A percentile compares a stretch with the other conserved stretches of the same genome.
Conservation (phyloP, 2,888 invertebrate species). For the Apoda limacodes region DNA sequence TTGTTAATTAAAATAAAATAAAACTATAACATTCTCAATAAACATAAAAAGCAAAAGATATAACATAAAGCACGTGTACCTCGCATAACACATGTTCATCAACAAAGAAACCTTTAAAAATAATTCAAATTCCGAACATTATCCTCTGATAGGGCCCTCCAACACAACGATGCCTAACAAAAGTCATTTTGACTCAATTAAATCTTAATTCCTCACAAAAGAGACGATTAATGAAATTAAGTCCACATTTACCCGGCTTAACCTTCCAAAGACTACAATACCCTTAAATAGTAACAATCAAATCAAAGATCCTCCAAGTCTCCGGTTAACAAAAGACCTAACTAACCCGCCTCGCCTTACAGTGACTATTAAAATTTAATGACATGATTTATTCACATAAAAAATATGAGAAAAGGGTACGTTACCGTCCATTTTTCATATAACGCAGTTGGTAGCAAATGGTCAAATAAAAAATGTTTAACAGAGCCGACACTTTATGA, state of each 20-base stretch:
- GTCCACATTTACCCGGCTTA: constrained; percentile 64
- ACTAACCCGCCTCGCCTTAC: constrained; percentile 54
- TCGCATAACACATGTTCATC: constrained; percentile 48
- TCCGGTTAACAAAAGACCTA: constrained; percentile 58
- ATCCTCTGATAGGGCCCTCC: constrained; percentile 31
- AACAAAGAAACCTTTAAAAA: constrained; percentile 47
- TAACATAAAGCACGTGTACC: constrained; percentile 39
- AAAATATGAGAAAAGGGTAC: constrained; percentile 61
- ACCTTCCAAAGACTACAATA: constrained; percentile 54
- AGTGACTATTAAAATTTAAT: constrained; percentile 70
- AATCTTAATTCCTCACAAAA: constrained; percentile 66
- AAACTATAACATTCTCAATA: too few species aligned
- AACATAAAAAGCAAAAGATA: constrained; percentile 26
- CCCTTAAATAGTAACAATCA: constrained; percentile 65
- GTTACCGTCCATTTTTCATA: constrained; percentile 69
- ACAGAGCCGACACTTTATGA: constrained; percentile 66
- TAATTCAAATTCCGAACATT: constrained; percentile 52
- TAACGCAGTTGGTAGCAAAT: constrained; percentile 70
- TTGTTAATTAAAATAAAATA: too few species aligned
- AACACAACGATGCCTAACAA: constrained; percentile 38
- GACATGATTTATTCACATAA: constrained; percentile 68
- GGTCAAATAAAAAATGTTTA: constrained; percentile 67
- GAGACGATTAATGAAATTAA: constrained; percentile 68
- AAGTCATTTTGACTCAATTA: constrained; percentile 61
- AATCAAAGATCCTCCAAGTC: constrained; percentile 49